Evolutionary conservation across 2,113 vertebrate genomes (phyloP), one percentile per base, ranked within the genome.

Genomic region (Megaleporinus macrocephalus): DNA sequence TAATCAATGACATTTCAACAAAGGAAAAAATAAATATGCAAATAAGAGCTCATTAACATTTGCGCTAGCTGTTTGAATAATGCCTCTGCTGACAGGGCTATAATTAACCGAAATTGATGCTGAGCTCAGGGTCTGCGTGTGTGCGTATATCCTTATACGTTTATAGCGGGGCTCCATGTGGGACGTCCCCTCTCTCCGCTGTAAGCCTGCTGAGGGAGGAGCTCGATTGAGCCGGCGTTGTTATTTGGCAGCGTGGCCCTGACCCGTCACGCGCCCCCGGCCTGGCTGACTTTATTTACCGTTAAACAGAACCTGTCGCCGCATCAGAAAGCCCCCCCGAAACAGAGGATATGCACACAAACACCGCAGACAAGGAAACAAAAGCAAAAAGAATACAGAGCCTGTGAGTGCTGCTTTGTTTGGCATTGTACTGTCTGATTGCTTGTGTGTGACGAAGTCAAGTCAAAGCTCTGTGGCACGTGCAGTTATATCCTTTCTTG

Each of bases 1-100:
- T 99, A 98, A 99, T 98, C 98, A 98, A 98, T 98, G 98, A 97
- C 98, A 98, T 99, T 99, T 99, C 95, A 97, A 99, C 98, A 99
- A 99, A 98, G 95, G 95, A 96, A 97, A 97, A 97, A 97, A 97
- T 96, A 97, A 98, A 99, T 97, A 99, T 99, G 98, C 98, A 99
- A 99, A 99, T 99, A 96, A 96, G 96, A 93, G 92, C 95, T 99
- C 97, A 98, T 99, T 99, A 99, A 98, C 98, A 99, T 99, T 99
- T 98, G 96, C 95, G 96, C 96, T 96, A 94, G 96, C 96, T 97
- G 96, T 98, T 98, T 98, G 96, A 99, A 98, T 98, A 99, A 99
- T 99, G 96, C 95, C 93, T 93, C 93, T 93, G 94, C 96, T 98
- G 97, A 99, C 96, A 98, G 96, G 96, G 95, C 96, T 96, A 95